Evolutionary conservation across 2,113 vertebrate species (phyloP).

Genomic region (Epinephelus lanceolatus): DNA sequence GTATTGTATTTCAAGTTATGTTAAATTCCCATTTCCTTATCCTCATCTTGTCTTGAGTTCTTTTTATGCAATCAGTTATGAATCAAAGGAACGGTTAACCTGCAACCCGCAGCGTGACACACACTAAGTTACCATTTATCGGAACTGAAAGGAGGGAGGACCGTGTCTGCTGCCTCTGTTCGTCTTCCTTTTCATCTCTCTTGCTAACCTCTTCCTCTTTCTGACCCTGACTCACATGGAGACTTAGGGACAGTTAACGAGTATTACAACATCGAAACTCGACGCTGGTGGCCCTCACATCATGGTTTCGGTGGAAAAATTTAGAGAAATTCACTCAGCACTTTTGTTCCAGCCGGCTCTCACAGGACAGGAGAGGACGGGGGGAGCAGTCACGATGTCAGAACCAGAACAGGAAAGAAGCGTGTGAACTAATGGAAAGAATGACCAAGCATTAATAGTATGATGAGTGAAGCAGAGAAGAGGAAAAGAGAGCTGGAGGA

Average conservation of each 20-base stretch:
- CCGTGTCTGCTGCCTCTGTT: conserved; percentile 22
- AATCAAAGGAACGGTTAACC: conserved; percentile 44
- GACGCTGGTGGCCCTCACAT: conserved; percentile 41
- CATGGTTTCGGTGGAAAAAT: conserved; percentile 74
- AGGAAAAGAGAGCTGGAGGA: conserved; percentile 47
- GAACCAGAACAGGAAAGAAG: conserved; percentile 58
- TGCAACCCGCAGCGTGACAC: conserved; percentile 36
- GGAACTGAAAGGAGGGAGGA: conserved; percentile 62
- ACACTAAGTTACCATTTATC: conserved; percentile 41
- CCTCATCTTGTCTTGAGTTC: neutral
- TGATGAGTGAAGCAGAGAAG: conserved; percentile 51
- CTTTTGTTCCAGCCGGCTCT: conserved; percentile 46
- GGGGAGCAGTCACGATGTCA: conserved; percentile 59
- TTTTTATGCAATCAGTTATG: neutral
- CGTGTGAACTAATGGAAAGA: conserved; percentile 74
- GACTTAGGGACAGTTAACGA: conserved; percentile 55
- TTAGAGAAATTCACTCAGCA: conserved; percentile 62
- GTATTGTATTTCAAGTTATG: neutral
- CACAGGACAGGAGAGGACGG: conserved; percentile 30
- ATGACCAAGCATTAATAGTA: conserved; percentile 67
- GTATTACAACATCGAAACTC: conserved; percentile 80
- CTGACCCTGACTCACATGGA: conserved; percentile 74
- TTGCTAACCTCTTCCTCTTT: conserved; percentile 77
- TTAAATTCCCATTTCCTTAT: conserved; percentile 2
- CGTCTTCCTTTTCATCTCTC: conserved; percentile 62